Evolutionary conservation across 2,888 invertebrate species (phyloP), one percentile per base, ranked within the genome.

Genomic region (Mayetiola destructor): DNA sequence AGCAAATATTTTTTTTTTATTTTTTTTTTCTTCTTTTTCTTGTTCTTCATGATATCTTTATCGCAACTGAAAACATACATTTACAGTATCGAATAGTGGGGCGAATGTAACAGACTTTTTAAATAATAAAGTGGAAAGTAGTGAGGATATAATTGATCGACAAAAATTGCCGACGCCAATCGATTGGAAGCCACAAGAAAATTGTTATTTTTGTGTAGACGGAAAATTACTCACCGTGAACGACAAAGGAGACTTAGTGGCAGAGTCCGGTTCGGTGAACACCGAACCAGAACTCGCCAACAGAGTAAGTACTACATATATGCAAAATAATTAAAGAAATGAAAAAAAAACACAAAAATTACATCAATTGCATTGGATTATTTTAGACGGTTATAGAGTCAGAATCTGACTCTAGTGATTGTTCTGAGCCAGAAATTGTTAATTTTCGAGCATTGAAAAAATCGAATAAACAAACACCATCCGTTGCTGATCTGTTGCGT

Each of bases 161-260:
- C n/a, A 36, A 14, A 27, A 66, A 63, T 63, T 65, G 61, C 56
- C 61, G 56, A 62, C 60, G 61, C 79, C 79, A 55, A 70, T 76
- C 68, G 88, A 88, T 72, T 88, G 88, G 88, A 84, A 82, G 72
- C 88, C 88, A 65, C 78, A 83, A 71, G 84, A 83, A 71, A 86
- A 87, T 78, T 88, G 88, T 75, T 82, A 85, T 78, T 87, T 88
- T 75, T 88, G 88, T 74, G 82, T 81, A 71, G 80, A 81, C 78
- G 82, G 81, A 74, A 82, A 82, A 73, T 77, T 82, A 74, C 76
- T 73, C 67, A 72, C 70, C 66, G 72, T 73, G 64, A 73, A 71
- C 70, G 68, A 71, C 62, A 67, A 68, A 63, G 73, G 73, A 60
- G 71, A 72, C 65, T 63, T 72, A 64, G 73, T 72, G 67, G 70